Percentiles rank a stretch among this genome's conserved stretches.
Evolutionary conservation across 64 coral and sea anemone species (phyloP).

Genomic region (Montipora efflorescens): DNA sequence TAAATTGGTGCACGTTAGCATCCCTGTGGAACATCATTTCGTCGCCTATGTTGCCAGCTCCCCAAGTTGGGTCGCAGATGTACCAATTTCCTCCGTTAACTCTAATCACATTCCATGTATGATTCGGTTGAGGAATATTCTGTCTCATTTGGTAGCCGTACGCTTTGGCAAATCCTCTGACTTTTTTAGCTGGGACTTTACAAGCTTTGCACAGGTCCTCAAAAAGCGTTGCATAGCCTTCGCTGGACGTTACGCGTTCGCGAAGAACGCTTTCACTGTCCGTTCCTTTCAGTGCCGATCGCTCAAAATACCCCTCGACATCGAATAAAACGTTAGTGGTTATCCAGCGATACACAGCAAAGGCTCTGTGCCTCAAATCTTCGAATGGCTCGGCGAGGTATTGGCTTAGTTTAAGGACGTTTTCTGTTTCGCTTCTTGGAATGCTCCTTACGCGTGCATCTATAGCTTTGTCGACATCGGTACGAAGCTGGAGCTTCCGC

Average conservation of each 20-base stretch:
- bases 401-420: conserved; percentile 67
- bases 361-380: conserved; percentile 67
- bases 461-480: conserved; percentile 68
- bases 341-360: conserved; percentile 72
- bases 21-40: conserved; percentile 62
- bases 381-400: conserved; percentile 78
- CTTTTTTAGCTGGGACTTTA: conserved; percentile 24
- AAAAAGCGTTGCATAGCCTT: conserved; percentile 57
- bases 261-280: conserved; percentile 48
- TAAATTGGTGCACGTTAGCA: conserved; percentile 57
- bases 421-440: conserved; percentile 56
- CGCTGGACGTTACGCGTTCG: conserved; percentile 29
- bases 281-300: neutral
- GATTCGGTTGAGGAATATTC: conserved; percentile 44
- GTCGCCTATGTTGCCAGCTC: conserved; percentile 25
- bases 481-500: conserved; percentile 68
- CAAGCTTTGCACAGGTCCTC: conserved; percentile 48
- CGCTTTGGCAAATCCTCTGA: conserved; percentile 60
- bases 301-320: conserved; percentile 72
- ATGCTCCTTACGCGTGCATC: conserved; percentile 73
- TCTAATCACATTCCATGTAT: conserved; percentile 65
- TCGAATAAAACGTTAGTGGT: conserved; percentile 60
- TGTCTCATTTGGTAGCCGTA: conserved; percentile 64
- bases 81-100: conserved; percentile 56
- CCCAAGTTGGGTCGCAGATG: conserved; percentile 69